phyloP scores from a whole-genome alignment of 2,888 invertebrate genomes.

The Hirtodrosophila trivittata region DNA sequence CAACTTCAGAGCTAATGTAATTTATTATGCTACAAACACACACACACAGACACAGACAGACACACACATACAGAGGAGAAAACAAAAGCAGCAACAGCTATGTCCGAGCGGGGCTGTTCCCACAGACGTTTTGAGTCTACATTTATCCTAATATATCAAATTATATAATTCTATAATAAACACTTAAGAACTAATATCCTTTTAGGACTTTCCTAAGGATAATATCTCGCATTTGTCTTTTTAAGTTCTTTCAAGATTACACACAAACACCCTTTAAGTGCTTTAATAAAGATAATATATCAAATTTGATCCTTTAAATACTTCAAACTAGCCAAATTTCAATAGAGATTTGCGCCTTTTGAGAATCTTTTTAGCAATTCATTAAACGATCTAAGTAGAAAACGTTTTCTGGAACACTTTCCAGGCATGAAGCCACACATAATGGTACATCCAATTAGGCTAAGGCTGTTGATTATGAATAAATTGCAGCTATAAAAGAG shows the following conservation, averaged over 20 bases:
- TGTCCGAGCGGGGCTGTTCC: background rate
- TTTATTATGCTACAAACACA: constrained; percentile 32
- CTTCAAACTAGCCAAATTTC: too few species aligned
- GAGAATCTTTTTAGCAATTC: background rate
- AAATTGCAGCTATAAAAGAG: constrained; percentile 44
- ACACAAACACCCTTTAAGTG: too few species aligned
- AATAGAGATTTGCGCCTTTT: too few species aligned
- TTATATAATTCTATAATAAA: too few species aligned
- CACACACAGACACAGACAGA: constrained; percentile 1
- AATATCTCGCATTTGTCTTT: too few species aligned
- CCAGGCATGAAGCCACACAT: constrained; percentile 3
- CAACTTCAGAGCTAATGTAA: constrained; percentile 27
- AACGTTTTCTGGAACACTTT: background rate
- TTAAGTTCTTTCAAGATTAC: too few species aligned
- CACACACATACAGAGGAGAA: constrained; percentile 6
- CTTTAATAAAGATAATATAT: too few species aligned
- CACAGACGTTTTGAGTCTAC: too few species aligned
- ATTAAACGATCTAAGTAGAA: background rate
- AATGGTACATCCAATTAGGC: constrained; percentile 45
- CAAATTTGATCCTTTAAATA: too few species aligned
- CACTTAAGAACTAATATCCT: too few species aligned
- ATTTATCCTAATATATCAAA: too few species aligned
- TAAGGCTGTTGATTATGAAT: constrained; percentile 53
- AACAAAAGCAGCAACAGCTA: background rate
- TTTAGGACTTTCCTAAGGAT: too few species aligned